A percentile compares a stretch with the other conserved stretches of the same genome.
phyloP scores from a whole-genome alignment of 1,140 invertebrate species.

The Drosophila nannoptera region DNA sequence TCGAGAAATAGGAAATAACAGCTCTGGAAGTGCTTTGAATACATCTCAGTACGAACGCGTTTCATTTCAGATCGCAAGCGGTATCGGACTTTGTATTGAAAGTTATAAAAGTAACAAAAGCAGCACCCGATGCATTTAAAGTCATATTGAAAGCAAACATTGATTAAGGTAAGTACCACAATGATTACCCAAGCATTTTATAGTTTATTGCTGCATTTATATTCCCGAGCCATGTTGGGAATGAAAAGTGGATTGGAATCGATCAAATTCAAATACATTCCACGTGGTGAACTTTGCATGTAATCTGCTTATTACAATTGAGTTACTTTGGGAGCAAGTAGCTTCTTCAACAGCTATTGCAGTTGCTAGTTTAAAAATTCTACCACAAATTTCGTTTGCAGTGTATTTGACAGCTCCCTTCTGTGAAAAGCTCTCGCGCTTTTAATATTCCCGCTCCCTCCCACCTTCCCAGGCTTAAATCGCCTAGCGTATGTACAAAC shows the following conservation, averaged over 20 bases:
- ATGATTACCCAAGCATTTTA: not conserved
- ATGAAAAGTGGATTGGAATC: too few species aligned
- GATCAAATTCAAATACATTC: too few species aligned
- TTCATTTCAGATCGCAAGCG: slow-evolving; percentile 25
- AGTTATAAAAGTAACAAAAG: slow-evolving; percentile 14
- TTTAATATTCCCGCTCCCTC: too few species aligned
- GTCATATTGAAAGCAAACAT: slow-evolving; percentile 14
- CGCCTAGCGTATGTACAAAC: slow-evolving; percentile 56
- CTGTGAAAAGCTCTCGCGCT: slow-evolving; percentile 27
- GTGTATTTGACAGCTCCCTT: slow-evolving; percentile 46
- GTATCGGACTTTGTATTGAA: slow-evolving; percentile 19
- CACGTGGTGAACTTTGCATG: too few species aligned
- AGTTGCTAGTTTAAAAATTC: too few species aligned
- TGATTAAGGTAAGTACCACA: slow-evolving; percentile 26
- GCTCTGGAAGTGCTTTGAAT: not conserved
- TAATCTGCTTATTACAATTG: too few species aligned
- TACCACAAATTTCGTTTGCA: slow-evolving; percentile 27
- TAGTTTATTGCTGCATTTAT: too few species aligned
- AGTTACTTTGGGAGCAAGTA: too few species aligned
- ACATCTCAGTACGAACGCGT: not conserved
- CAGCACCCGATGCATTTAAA: slow-evolving; percentile 38
- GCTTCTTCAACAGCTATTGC: too few species aligned
- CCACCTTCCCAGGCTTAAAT: slow-evolving; percentile 40
- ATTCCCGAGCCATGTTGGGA: too few species aligned
- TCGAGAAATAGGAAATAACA: not conserved